These are phyloP conservation scores for Eidolon dupreanum DNA, from an alignment of 2,797 vertebrate species.

Conservation along the genomic window DNA sequence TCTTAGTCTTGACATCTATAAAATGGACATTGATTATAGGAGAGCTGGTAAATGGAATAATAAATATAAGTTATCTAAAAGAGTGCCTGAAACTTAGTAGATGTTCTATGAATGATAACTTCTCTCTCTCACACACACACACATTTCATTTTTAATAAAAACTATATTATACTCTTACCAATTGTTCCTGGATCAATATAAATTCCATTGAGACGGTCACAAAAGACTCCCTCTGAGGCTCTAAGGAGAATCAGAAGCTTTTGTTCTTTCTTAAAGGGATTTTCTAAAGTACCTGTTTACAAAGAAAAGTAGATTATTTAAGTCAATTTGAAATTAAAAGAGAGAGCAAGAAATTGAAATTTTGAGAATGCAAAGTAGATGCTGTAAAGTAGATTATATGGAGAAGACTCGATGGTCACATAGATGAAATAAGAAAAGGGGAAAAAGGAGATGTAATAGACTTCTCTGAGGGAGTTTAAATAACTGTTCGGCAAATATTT, in stretches of 20 bases:
- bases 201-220: conserved; percentile 81
- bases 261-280: conserved; percentile 81
- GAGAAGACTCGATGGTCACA: not conserved
- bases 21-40: not conserved
- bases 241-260: conserved; percentile 83
- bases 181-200: conserved; percentile 82
- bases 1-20: not conserved
- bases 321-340: not conserved
- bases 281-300: conserved; percentile 82
- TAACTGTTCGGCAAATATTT: not conserved
- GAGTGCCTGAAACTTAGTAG: not conserved
- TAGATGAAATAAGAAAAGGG: not conserved
- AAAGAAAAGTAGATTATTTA: conserved; percentile 26
- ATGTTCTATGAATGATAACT: not conserved
- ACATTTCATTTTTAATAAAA: conserved; percentile 7
- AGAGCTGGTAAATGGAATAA: not conserved
- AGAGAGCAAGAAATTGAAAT: not conserved
- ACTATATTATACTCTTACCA: conserved; percentile 77
- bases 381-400: not conserved
- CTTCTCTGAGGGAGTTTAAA: not conserved
- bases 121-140: not conserved
- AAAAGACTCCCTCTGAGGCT: conserved; percentile 83
- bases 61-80: not conserved
- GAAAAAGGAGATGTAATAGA: not conserved
- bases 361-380: not conserved